Conservation (phyloP, 2,797 vertebrate genomes). For the Adelosebastes latens region DNA sequence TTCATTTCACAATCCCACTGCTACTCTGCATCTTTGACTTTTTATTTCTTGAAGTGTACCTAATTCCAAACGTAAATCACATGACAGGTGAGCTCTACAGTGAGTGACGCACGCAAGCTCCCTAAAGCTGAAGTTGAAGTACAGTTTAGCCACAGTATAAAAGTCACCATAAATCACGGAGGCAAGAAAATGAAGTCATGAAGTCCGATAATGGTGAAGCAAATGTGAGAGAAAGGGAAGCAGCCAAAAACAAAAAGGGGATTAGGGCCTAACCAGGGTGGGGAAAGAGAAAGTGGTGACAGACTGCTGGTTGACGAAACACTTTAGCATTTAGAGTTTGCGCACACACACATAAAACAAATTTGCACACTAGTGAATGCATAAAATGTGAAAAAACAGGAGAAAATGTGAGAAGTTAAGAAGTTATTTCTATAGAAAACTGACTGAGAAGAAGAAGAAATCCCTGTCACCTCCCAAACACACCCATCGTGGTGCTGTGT, state of each 20-base stretch:
- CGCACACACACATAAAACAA: not conserved
- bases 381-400: not conserved
- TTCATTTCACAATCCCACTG: not conserved
- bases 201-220: constrained; percentile 11
- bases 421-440: not conserved
- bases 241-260: not conserved
- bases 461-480: not conserved
- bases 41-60: not conserved
- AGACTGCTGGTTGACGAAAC: constrained; percentile 13
- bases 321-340: not conserved
- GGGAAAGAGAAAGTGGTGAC: constrained; percentile 15
- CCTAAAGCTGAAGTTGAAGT: not conserved
- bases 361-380: not conserved
- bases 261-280: not conserved
- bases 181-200: not conserved
- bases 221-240: constrained; percentile 11
- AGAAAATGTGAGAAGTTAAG: not conserved
- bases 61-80: constrained; percentile 4
- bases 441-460: constrained; percentile 4
- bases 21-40: not conserved
- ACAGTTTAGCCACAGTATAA: not conserved
- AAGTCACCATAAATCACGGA: constrained; percentile 1
- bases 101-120: not conserved
- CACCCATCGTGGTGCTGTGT: not conserved
- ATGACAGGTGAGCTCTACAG: not conserved